Evolutionary conservation across 2,113 vertebrate species (phyloP), one percentile per base, ranked within the genome.

Genomic region (Grus americana): DNA sequence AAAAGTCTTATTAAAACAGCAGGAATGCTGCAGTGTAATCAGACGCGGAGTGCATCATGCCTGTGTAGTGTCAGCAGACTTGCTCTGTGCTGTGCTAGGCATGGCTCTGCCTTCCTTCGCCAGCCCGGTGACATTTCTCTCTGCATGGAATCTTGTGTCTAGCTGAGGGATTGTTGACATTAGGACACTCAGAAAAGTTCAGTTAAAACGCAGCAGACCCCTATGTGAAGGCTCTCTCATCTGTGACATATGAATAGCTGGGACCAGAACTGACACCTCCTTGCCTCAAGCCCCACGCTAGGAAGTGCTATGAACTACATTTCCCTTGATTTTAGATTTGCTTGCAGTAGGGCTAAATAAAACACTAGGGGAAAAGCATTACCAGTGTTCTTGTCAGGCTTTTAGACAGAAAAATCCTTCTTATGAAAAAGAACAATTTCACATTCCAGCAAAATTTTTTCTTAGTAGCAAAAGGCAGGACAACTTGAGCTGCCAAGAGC

Each of bases 1-100:
- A 83, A 74, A 93, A 93, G 34, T 71, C 90, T 96, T 96, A 90
- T 91, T 94, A 95, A 97, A 94, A 40, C 96, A 96, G 95, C 92
- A 79, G 94, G 88, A 92, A 80, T 57, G 52, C 79, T 80, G 40
- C 81, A 40, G 82, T 91, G 82, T 85, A 93, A 96, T 93, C 94
- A 97, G 84, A 83, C 0, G 0, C 76, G 49, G 74, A 88, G 67
- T 80, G 61, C 50, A 59, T 58, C 71, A 9, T 68, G 73, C 79
- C 58, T 76, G 54, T 38, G 26, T 4, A 72, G 52, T 36, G 44
- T 92, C 86, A 84, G 76, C 72, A 67, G 52, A n/a, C 32, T 58
- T 11, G 32, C 42, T 86, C n/a, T 68, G 65, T 32, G 71, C 55
- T 61, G 54, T 38, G 40, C 55, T 36, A 59, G 78, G 79, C 55